Conservation (phyloP, 2,797 vertebrate genomes). For the Falco biarmicus region DNA sequence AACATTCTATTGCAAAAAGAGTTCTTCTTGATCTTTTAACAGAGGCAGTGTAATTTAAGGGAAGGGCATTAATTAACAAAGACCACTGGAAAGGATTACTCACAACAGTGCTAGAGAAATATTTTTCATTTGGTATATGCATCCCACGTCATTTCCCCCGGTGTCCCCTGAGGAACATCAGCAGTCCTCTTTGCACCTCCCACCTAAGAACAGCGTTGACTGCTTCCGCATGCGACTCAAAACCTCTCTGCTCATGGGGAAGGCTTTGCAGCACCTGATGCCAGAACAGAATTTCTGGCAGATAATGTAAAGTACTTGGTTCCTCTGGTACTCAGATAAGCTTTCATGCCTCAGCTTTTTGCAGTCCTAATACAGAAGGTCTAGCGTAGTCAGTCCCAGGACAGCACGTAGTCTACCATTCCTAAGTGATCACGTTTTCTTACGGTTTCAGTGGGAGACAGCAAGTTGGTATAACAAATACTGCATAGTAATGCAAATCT, state of each 20-base stretch:
- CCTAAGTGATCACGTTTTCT: background rate
- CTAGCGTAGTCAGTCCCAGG: background rate
- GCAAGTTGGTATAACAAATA: background rate
- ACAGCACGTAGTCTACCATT: background rate
- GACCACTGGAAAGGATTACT: background rate
- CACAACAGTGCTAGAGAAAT: background rate
- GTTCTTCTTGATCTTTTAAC: background rate
- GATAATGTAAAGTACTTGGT: background rate
- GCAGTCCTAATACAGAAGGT: background rate
- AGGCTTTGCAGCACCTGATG: background rate
- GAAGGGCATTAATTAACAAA: background rate
- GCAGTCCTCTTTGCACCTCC: background rate
- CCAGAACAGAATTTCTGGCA: background rate
- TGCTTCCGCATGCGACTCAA: accelerated
- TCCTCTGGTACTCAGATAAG: background rate
- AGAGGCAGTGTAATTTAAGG: background rate
- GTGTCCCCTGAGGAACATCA: background rate
- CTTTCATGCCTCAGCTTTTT: background rate
- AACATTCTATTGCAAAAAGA: background rate
- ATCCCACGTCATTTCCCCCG: background rate
- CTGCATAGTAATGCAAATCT: background rate
- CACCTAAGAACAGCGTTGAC: background rate
- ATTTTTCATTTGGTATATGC: background rate
- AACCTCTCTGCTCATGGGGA: background rate
- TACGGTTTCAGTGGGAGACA: background rate